Evolutionary conservation across 2,888 invertebrate species (phyloP), one percentile per base, ranked within the genome.

Genomic region (Perdita meconis): DNA sequence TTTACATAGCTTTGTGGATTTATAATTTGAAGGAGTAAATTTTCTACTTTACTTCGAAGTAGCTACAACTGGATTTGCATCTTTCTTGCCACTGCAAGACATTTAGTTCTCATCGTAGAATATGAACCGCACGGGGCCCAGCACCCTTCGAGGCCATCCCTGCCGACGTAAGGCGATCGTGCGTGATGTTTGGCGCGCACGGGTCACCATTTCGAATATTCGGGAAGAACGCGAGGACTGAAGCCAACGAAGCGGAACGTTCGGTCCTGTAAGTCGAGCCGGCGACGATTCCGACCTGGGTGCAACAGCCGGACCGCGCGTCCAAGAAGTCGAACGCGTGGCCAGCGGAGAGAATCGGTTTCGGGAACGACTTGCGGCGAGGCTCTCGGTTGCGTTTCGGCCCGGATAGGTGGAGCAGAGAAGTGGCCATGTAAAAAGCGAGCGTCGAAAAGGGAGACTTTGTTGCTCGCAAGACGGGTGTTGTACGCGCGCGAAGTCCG

Each of bases 121-220:
- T n/a, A 12, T 1, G 34, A 47, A 19, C 22, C 8, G 30, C 4
- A 10, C 2, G 13, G 47, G 71, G 24, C 1, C 22, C 13, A 0
- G 10, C 36, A 16, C 19, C 19, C 12, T 1, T 22, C n/a, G 19
- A 13, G 0, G 30, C 64, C 82, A 55, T 2, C 19, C 69, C 76
- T 82, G 79, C 12, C n/a, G 38, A n/a, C 42, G 60, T 53, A 55
- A 56, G 61, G 30, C 53, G 66, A 30, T 44, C 40, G 65, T 66
- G n/a, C 67, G 78, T 72, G 50, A 44, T 55, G 65, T 72, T 75
- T 71, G 72, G 82, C 85, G 80, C 75, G 80, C 81, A 75, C 79
- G 74, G 81, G 78, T 74, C 63, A 74, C 74, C 79, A 70, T 78
- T 81, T 86, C 72, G 84, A 82, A 79, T 66, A 61, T 24, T 34